Evolutionary conservation across 2,888 invertebrate species (phyloP).

Genomic region (Tortricodes alternella): DNA sequence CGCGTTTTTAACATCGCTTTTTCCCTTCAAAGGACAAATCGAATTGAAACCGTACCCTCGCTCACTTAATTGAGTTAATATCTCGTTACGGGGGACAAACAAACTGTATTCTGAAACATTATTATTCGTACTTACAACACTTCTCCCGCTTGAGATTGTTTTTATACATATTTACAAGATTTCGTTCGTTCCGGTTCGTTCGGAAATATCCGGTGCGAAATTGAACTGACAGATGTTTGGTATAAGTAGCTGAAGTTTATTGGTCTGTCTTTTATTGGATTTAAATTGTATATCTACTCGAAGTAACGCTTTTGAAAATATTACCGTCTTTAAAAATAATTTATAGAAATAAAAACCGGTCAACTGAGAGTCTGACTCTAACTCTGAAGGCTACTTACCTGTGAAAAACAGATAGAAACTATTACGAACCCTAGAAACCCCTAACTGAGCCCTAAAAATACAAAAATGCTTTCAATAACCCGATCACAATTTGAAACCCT

Average conservation of each 20-base stretch:
- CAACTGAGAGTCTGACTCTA: no score
- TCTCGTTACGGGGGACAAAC: conserved; percentile 29
- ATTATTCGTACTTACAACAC: conserved; percentile 24
- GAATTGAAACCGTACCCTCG: conserved; percentile 11
- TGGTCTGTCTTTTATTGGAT: background rate
- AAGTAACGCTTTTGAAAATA: no score
- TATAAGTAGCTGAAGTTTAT: background rate
- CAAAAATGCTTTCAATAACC: no score
- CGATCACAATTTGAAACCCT: no score
- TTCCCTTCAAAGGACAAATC: conserved; percentile 31
- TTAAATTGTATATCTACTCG: no score
- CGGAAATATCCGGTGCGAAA: conserved; percentile 22
- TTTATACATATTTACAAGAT: conserved; percentile 19
- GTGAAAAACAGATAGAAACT: no score
- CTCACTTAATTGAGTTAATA: conserved; percentile 30
- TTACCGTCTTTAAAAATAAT: no score
- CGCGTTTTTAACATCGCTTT: conserved; percentile 25
- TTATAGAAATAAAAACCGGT: no score
- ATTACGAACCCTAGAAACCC: no score
- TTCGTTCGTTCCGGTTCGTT: conserved; percentile 12
- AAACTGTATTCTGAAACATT: conserved; percentile 26
- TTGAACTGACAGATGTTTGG: conserved; percentile 14
- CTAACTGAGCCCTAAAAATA: no score
- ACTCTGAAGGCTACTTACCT: no score
- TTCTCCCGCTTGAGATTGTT: conserved; percentile 16